Base-by-base conservation (phyloP, 2,113 vertebrate species). In the Reinhardtius hippoglossoides region DNA sequence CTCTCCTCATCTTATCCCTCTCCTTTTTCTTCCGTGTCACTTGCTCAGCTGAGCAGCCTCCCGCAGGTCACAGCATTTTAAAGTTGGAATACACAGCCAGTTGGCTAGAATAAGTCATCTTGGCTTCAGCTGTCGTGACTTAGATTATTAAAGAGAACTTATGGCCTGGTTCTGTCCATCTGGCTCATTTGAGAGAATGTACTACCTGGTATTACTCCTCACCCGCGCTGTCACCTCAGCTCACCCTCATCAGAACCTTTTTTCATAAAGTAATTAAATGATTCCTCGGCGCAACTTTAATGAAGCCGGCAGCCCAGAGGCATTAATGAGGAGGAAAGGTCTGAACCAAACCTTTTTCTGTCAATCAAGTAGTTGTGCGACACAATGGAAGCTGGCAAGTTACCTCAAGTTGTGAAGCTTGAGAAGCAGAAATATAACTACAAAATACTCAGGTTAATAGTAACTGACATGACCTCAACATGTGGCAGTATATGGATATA, bases 121-220 rank as follows among this genome's bases (percentile, higher is more conserved):
- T 74, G 74, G 74, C 81, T 64, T 75, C 86, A 73, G 81, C 78
- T 80, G 70, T 64, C 76, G 40, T 35, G 60, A 50, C 35, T 78
- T 83, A 37, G 74, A 86, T 82, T 88, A 86, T 88, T 88, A 81
- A 88, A 81, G 59, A 68, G 67, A 78, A 86, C 18, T 73, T 78
- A 76, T 75, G 67, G 61, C 62, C 56, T 0, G 0, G 50, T 74
- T 80, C 63, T 70, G 73, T 84, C 78, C 81, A 64, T 80, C 83
- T 80, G 75, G 55, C 69, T 76, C 63, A 67, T 78, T 70, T 44
- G 20, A 67, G 4, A 65, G 44, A 78, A 69, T 56, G 35, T 37
- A 84, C 80, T 73, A 67, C 56, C 9, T 27, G 31, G 26, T 74
- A 54, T 81, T 83, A 68, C 69, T 71, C 37, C 10, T 57, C 35